A percentile compares a stretch with the other conserved stretches of the same genome.
Conservation (phyloP, 2,113 vertebrate genomes). For the Phoenicopterus ruber region DNA sequence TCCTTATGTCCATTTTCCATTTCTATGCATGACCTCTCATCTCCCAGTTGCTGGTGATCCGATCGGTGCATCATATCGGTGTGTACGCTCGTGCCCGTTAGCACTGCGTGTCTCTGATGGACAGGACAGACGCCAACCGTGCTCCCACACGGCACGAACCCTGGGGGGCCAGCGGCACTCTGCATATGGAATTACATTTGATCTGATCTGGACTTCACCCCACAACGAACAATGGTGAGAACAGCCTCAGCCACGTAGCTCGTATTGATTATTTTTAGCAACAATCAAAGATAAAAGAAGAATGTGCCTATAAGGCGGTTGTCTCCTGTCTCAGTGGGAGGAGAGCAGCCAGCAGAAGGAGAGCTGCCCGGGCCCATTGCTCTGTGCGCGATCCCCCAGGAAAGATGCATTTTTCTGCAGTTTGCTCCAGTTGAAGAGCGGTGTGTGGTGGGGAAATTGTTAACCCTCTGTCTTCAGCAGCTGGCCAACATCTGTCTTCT, state of each 20-base stretch:
- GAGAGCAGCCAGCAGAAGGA: background rate
- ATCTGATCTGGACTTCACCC: background rate
- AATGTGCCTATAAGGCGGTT: background rate
- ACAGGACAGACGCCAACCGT: background rate
- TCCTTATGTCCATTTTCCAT: background rate
- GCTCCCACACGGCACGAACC: accelerated
- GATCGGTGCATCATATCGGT: accelerated
- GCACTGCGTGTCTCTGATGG: background rate
- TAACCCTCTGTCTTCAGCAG: background rate
- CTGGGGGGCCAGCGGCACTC: background rate
- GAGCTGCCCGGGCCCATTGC: background rate
- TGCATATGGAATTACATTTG: background rate
- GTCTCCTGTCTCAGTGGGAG: background rate
- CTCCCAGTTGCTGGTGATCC: background rate
- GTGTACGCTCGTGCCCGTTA: background rate
- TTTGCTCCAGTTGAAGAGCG: background rate
- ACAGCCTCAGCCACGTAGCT: background rate
- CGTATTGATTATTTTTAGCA: background rate
- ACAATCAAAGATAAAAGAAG: background rate
- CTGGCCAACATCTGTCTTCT: slow-evolving; percentile 2
- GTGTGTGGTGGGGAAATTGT: background rate
- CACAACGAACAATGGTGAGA: background rate
- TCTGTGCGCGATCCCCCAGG: background rate
- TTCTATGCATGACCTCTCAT: background rate
- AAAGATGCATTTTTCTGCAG: background rate